Percentiles rank a stretch among this genome's conserved stretches.
Conservation (phyloP, 2,888 invertebrate genomes). For the Linnaemya tessellans region DNA sequence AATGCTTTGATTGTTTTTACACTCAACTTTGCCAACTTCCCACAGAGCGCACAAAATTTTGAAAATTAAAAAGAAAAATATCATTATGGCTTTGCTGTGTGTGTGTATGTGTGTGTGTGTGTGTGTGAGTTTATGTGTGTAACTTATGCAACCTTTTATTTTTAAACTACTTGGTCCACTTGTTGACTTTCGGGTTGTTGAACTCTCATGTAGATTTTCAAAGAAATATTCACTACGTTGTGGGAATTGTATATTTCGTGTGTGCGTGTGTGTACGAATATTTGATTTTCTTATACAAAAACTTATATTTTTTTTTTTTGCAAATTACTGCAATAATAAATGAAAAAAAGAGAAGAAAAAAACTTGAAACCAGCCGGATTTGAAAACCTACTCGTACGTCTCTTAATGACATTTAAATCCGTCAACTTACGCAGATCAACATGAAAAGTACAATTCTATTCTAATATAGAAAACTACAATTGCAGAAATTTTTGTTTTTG, state of each 20-base stretch:
- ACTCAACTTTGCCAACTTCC: slow-evolving; percentile 53
- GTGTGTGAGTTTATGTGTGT: background rate
- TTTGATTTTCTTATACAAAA: slow-evolving; percentile 19
- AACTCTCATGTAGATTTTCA: slow-evolving; percentile 67
- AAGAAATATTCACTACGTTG: slow-evolving; percentile 54
- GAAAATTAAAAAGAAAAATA: slow-evolving; percentile 36
- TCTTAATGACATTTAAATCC: slow-evolving; percentile 68
- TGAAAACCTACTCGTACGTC: slow-evolving; percentile 56
- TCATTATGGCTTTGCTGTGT: slow-evolving; percentile 51
- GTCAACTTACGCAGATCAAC: slow-evolving; percentile 50
- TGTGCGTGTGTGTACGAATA: slow-evolving; percentile 4
- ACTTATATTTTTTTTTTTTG: too few species aligned
- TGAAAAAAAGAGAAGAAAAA: slow-evolving; percentile 26
- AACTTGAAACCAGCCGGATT: slow-evolving; percentile 63
- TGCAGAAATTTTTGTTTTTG: slow-evolving; percentile 24
- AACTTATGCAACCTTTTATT: slow-evolving; percentile 71
- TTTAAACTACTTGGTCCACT: slow-evolving; percentile 63
- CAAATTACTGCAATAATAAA: slow-evolving; percentile 52
- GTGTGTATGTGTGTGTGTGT: slow-evolving; percentile 19
- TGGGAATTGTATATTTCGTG: slow-evolving; percentile 51
- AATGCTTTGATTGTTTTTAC: too few species aligned
- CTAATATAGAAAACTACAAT: slow-evolving; percentile 43
- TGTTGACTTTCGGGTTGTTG: slow-evolving; percentile 66
- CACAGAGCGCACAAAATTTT: slow-evolving; percentile 44
- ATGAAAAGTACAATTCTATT: slow-evolving; percentile 49